Percentiles rank a stretch among this genome's conserved stretches.
Conservation (phyloP, 2,888 invertebrate genomes). For the Lasioglossum leucozonium region DNA sequence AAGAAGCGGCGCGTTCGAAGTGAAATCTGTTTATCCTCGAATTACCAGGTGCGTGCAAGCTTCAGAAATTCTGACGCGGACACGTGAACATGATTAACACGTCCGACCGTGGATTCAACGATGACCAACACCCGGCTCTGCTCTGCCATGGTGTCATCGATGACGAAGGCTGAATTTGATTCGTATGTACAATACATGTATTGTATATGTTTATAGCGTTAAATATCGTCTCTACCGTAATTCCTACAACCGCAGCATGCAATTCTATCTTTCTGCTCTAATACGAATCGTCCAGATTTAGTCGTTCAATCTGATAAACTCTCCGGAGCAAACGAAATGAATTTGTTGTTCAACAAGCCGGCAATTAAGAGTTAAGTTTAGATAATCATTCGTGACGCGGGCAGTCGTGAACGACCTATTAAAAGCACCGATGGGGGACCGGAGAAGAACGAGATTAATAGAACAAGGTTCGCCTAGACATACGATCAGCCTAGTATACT, state of each 20-base stretch:
- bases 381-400: background rate
- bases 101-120: background rate
- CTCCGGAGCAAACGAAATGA: background rate
- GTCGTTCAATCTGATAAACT: background rate
- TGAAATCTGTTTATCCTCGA: conserved; percentile 14
- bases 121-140: background rate
- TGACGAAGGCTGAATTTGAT: background rate
- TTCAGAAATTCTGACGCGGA: background rate
- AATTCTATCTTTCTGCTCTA: background rate
- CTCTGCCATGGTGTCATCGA: background rate
- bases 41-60: conserved; percentile 9
- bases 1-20: background rate
- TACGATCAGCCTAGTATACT: background rate
- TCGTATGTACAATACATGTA: too few relatives aligned
- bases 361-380: conserved; percentile 13
- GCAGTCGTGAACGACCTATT: conserved; percentile 10
- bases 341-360: background rate
- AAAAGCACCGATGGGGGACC: conserved; percentile 15
- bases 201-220: background rate
- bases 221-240: background rate
- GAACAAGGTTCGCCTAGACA: background rate
- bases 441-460: conserved; percentile 7
- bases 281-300: background rate
- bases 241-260: background rate
- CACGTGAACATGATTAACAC: conserved; percentile 23